Evolutionary conservation across 92 coral and sea anemone species (phyloP), one percentile per base, ranked within the genome.

Genomic region (Isaurus tuberculatus): DNA sequence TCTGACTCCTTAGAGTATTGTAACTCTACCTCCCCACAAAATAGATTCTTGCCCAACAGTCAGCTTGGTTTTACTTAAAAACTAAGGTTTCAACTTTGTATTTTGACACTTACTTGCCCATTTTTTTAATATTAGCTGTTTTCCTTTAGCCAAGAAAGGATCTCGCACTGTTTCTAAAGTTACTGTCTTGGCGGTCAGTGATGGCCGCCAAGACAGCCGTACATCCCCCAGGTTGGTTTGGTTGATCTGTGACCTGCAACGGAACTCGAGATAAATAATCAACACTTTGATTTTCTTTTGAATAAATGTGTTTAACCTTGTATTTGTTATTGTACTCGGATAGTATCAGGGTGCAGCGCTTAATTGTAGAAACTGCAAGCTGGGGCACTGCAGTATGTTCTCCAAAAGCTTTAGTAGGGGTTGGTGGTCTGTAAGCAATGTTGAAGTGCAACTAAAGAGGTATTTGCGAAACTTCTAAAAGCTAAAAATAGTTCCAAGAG

Each of bases 211-310:
- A 58, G n/a, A 32, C 27, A 72, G 20, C 83, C 75, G 2, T 7
- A 64, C 37, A 67, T 85, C 84, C 8, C 75, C 88, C n/a, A n/a
- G n/a, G n/a, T 53, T 67, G 40, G 28, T 71, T 72, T 20, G 16
- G 34, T 14, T 22, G 72, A 36, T 77, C 55, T 65, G 67, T 23
- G 22, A 20, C 88, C 78, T 75, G 84, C 73, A 77, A 42, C 42
- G 84, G 79, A 64, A 84, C 73, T 85, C 84, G 73, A 77, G 84
- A 85, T 14, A 85, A 43, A 43, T 85, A 78, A 28, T 85, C 79
- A 65, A 79, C 84, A 85, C 48, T 77, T 8, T 63, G 84, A 46
- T 85, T 61, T 78, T 85, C 83, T 75, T 85, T 85, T 5, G 88
- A 85, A 2, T 84, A 49, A 42, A 75, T 75, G 84, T 23, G 30